Evolutionary conservation across 1,140 invertebrate genomes (phyloP).

Genomic region (Orchestia grillus): DNA sequence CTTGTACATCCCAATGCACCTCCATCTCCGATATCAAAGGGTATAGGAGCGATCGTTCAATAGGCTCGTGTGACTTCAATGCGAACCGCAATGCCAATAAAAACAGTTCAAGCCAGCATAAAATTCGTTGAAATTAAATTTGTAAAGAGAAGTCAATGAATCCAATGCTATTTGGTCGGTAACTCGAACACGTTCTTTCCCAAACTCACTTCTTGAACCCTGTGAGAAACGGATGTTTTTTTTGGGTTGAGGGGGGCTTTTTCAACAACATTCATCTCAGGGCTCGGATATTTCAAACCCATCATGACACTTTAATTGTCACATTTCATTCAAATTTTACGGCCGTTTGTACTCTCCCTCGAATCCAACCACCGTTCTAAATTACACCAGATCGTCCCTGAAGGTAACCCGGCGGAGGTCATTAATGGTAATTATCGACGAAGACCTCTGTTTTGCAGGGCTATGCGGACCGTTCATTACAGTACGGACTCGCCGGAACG

Average conservation of each 20-base stretch:
- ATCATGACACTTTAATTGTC: not conserved
- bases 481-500: not conserved
- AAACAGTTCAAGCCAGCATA: not conserved
- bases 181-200: not conserved
- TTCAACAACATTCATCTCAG: not conserved
- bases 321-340: not conserved
- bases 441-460: not conserved
- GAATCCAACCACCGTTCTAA: not conserved
- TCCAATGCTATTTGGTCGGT: not conserved
- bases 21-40: not conserved
- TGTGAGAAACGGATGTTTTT: not conserved
- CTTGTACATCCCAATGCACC: not conserved
- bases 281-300: not conserved
- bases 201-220: not conserved
- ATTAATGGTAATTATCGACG: slow-evolving; percentile 34
- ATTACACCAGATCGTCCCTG: not conserved
- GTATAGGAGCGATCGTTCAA: not conserved
- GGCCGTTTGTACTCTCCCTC: not conserved
- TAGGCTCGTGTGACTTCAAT: not conserved
- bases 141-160: not conserved
- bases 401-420: not conserved
- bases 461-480: slow-evolving; percentile 24
- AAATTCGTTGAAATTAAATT: not conserved
- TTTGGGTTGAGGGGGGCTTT: not conserved
- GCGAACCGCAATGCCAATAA: not conserved